phyloP scores from a whole-genome alignment of 2,797 vertebrate species.

The Cirrhinus mrigala region DNA sequence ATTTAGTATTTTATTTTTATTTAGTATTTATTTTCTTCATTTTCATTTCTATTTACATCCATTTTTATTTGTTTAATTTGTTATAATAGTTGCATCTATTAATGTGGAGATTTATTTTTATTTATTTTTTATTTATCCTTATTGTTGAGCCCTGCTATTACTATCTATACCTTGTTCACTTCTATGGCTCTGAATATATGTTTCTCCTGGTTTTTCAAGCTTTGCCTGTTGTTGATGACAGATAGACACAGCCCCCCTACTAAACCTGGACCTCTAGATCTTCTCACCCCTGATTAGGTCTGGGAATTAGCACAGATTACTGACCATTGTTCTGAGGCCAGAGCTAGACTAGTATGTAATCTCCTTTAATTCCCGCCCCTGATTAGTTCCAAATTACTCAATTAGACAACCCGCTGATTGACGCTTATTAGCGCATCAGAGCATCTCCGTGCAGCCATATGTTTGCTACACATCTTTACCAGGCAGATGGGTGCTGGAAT shows the following conservation, averaged over 20 bases:
- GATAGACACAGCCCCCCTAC: not conserved
- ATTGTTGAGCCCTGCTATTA: constrained; percentile 4
- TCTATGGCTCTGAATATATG: not conserved
- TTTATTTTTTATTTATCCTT: not conserved
- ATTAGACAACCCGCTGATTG: constrained; percentile 71
- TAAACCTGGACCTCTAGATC: constrained; percentile 58
- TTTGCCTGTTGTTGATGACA: constrained; percentile 14
- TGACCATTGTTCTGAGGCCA: constrained; percentile 73
- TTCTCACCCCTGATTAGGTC: constrained; percentile 68
- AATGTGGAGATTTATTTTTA: not conserved
- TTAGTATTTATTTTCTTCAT: not conserved
- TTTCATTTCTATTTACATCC: not conserved
- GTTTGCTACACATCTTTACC: constrained; percentile 12
- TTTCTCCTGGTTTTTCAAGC: not conserved
- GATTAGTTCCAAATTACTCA: constrained; percentile 76
- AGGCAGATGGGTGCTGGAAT: constrained; percentile 15
- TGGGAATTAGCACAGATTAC: constrained; percentile 77
- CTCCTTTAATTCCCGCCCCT: constrained; percentile 74
- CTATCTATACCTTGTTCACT: too few relatives aligned
- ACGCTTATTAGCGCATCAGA: constrained; percentile 50
- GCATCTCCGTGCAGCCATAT: not conserved
- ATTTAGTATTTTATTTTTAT: too few relatives aligned
- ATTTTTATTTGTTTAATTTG: not conserved
- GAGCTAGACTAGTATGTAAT: constrained; percentile 67
- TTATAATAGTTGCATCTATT: not conserved